These are phyloP conservation scores for Amphiprion percula DNA, from an alignment of 2,113 vertebrate species.

Conservation along the genomic window DNA sequence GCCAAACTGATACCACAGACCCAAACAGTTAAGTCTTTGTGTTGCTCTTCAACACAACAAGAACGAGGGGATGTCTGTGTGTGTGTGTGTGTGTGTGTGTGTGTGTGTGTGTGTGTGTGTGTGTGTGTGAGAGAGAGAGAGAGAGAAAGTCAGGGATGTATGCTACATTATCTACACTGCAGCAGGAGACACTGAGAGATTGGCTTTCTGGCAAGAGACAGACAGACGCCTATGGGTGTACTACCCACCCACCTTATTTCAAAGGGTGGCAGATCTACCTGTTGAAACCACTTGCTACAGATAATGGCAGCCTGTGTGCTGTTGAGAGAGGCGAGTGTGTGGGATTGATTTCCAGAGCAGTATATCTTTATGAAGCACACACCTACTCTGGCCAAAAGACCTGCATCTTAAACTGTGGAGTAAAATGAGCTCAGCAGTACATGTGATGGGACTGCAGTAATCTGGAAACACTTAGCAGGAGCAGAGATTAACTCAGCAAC, in stretches of 20 bases:
- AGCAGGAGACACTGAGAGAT: slow-evolving; percentile 76
- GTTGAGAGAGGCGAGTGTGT: slow-evolving; percentile 55
- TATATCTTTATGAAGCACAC: slow-evolving; percentile 52
- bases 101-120: slow-evolving; percentile 16
- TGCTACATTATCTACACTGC: slow-evolving; percentile 55
- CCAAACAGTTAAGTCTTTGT: slow-evolving; percentile 77
- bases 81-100: slow-evolving; percentile 26
- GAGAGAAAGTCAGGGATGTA: slow-evolving; percentile 47
- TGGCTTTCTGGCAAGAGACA: slow-evolving; percentile 83
- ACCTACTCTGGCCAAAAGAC: slow-evolving; percentile 51
- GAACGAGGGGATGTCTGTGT: slow-evolving; percentile 21
- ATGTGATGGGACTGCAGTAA: slow-evolving; percentile 10
- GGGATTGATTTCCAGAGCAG: slow-evolving; percentile 74
- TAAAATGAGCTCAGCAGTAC: slow-evolving; percentile 55
- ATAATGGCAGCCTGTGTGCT: slow-evolving; percentile 79
- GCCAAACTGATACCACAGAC: slow-evolving; percentile 33
- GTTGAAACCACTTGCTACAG: slow-evolving; percentile 65
- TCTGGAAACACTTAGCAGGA: slow-evolving; percentile 28
- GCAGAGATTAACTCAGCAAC: neutral
- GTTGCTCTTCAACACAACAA: slow-evolving; percentile 61
- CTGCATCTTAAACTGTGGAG: slow-evolving; percentile 43
- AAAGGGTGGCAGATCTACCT: slow-evolving; percentile 75
- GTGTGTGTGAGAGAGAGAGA: slow-evolving; percentile 19
- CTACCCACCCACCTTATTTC: slow-evolving; percentile 76
- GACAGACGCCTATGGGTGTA: slow-evolving; percentile 78